Conservation (phyloP, 1,140 invertebrate species). For the Hirudo medicinalis region DNA sequence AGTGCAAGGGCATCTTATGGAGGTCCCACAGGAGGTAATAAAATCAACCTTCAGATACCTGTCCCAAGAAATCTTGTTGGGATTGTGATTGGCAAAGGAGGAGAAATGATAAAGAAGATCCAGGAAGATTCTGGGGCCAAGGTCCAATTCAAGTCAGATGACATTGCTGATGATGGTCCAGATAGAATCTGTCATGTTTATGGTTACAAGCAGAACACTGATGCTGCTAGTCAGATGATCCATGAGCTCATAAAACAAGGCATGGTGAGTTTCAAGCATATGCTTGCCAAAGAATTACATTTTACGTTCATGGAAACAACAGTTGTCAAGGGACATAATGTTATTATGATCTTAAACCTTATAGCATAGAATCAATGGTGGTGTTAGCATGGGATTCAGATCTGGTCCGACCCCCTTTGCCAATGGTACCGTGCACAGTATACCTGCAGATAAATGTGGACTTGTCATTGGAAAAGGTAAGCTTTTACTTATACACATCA, state of each 20-base stretch:
- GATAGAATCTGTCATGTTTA: conserved; percentile 72
- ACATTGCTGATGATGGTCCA: conserved; percentile 60
- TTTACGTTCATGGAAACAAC: too few relatives aligned
- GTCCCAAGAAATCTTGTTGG: conserved; percentile 79
- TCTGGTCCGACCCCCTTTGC: neutral
- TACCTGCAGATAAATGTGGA: conserved; percentile 75
- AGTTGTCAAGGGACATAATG: too few relatives aligned
- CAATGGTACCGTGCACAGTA: conserved; percentile 43
- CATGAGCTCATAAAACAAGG: conserved; percentile 77
- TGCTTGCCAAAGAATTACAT: too few relatives aligned
- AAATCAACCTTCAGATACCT: conserved; percentile 39
- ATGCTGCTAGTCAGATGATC: conserved; percentile 69
- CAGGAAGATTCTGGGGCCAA: conserved; percentile 89
- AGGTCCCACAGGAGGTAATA: too few relatives aligned
- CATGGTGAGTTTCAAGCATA: conserved; percentile 53
- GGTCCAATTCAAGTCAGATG: conserved; percentile 60
- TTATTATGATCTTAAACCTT: neutral
- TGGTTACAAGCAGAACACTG: conserved; percentile 71
- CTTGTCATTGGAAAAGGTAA: conserved; percentile 62
- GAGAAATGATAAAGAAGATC: conserved; percentile 87
- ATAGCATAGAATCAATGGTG: neutral
- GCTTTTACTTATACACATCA: neutral
- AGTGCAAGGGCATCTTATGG: too few relatives aligned
- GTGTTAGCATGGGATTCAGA: neutral
- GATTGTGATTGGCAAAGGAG: conserved; percentile 70